phyloP scores from a whole-genome alignment of 2,797 vertebrate species.

The Cyprinodon diabolis region DNA sequence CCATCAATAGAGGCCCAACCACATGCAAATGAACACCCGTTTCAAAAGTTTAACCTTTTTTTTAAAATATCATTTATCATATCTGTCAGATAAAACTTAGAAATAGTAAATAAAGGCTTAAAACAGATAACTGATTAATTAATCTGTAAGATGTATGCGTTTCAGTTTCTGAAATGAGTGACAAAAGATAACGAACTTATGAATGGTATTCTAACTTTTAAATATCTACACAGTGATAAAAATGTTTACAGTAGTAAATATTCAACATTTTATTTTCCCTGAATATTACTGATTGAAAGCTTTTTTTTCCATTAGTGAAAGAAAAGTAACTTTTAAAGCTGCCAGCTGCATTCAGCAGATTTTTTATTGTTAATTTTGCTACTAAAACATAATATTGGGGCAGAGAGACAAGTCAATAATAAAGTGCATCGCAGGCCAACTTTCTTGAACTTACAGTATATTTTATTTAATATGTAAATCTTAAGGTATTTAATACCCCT shows the following conservation, averaged over 20 bases:
- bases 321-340: constrained; percentile 49
- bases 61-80: not conserved
- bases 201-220: not conserved
- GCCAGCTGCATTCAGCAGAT: constrained; percentile 55
- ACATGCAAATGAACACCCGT: not conserved
- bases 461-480: constrained; percentile 47
- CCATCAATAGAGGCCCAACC: not conserved
- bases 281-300: constrained; percentile 49
- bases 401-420: constrained; percentile 60
- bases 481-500: constrained; percentile 22
- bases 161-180: not conserved
- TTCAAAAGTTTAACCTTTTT: not conserved
- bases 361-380: constrained; percentile 48
- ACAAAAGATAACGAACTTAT: not conserved
- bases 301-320: constrained; percentile 23
- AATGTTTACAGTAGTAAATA: not conserved
- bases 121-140: not conserved
- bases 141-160: not conserved
- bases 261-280: constrained; percentile 41
- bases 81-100: not conserved
- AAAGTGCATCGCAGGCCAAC: constrained; percentile 71
- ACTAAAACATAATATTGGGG: constrained; percentile 42
- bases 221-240: not conserved
- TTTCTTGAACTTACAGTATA: constrained; percentile 37
- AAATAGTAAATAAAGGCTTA: not conserved